Evolutionary conservation across 2,113 vertebrate genomes (phyloP), one percentile per base, ranked within the genome.

Genomic region (Passer montanus): DNA sequence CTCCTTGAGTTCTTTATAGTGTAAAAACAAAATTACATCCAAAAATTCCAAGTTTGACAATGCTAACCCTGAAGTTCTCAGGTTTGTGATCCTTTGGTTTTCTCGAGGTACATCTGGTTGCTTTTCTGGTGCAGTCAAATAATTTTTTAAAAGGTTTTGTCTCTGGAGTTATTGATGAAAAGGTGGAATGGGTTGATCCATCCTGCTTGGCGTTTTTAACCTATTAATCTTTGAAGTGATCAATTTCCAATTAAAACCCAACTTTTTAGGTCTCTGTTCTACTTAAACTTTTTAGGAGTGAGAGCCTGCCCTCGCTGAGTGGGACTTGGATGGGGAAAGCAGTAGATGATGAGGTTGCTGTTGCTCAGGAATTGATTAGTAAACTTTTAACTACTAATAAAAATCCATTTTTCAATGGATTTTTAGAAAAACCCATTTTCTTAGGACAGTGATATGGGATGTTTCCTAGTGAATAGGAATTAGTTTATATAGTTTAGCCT

Each of bases 291-390:
- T 47, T 58, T 68, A 79, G 85, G 91, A 94, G 88, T 69, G 43
- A 79, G 94, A 80, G 60, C 92, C 94, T 96, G 92, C 86, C 78
- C 94, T 85, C 1, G 91, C 90, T 33, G 78, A 79, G 83, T 89
- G 95, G 84, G 91, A 60, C 90, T 64, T 80, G 4, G 73, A 80
- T 73, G 93, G 88, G 88, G 94, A 93, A 94, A 88, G 94, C 80
- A 37, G 92, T 79, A 64, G 93, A 72, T 56, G 13, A 86, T 80
- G 85, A 96, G 95, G 95, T 92, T 95, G 96, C 97, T 97, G 93
- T 95, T 96, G 95, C 97, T 98, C 96, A 97, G 97, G 97, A 97
- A 98, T 97, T 93, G 91, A 95, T 95, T 84, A 94, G 94, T 90
- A 93, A 96, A 95, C 95, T 95, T 95, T 93, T 96, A 97, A 94